Base-by-base conservation (phyloP, 92 coral and sea anemone genomes). In the Zoanthus solanderi region DNA sequence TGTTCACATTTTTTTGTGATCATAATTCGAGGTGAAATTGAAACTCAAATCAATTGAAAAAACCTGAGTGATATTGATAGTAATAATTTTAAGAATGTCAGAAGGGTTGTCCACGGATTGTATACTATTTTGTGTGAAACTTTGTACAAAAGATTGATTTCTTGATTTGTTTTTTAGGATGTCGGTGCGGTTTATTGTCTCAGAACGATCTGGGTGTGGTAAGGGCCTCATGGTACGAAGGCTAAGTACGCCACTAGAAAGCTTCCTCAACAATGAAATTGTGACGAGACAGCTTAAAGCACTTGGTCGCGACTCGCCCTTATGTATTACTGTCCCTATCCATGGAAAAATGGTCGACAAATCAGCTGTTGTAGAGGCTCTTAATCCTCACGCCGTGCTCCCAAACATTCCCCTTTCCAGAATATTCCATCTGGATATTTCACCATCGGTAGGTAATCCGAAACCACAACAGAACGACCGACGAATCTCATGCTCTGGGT, bases 361-460 rank as follows among this genome's bases (percentile, higher is more conserved):
- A 31, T 87, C 91, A 16, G 78, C 79, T 15, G 90, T 92, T 23
- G 92, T 90, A 28, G 90, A 93, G 47, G 87, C 91, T 86, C 79
- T 96, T 87, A 82, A 88, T 37, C 92, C 92, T 3, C 93, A 94
- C 92, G 90, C 93, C 11, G 73, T 96, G 30, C 88, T 53, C 34
- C 90, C 93, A 30, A 90, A 93, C 73, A 69, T 96, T 57, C 98
- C 98, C 10, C 65, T 95, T 29, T 96, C 98, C 75, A 80, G 98
- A 75, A 92, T 96, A 17, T 96, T 96, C 80, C 98, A 96, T 84
- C 73, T 96, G 78, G 98, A 96, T 76, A 90, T 96, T 15, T 93
- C 96, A 31, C 98, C 95, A 12, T 92, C 94, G 93, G 98, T 96
- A 91, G 42, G 94, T 77, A n/a, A 12, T 6, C 65, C 12, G 10